Evolutionary conservation across 2,888 invertebrate species (phyloP), one percentile per base, ranked within the genome.

Genomic region (Nysson spinosus): DNA sequence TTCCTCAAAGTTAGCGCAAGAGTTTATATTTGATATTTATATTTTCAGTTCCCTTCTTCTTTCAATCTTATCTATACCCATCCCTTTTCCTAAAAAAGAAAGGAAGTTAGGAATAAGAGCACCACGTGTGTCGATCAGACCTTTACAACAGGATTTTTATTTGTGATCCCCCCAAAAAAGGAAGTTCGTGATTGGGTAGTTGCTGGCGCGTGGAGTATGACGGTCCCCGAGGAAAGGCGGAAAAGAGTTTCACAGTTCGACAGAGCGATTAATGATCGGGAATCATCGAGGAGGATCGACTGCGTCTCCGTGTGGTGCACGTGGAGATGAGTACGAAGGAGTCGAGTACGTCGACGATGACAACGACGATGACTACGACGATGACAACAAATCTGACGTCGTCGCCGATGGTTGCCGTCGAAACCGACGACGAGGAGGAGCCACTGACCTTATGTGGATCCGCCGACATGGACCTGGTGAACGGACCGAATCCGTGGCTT

Each of bases 401-500:
- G 66, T 63, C 70, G 63, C 35, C 74, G 65, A 61, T 57, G 60
- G 50, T 64, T 43, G 61, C 50, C 51, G 67, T 52, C 47, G 56
- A 58, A 30, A 39, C 7, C 26, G 69, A 72, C n/a, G 76, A 72
- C 34, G 72, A 79, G 52, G 72, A 73, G 40, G 74, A 76, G 35
- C 42, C 69, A 32, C 32, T 62, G 52, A 46, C 71, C 64, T 62
- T 69, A 42, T 34, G 50, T 39, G 77, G 72, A 65, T 71, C 70
- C 40, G 55, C 77, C 55, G 85, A 85, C 67, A 81, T 83, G 83
- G 81, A 84, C 54, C 76, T 85, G 75, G 85, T 89, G 69, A 85
- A 89, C 80, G 92, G 92, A 79, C 91, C 92, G 83, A 92, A 92
- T 89, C 92, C 93, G 82, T 94, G 94, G 94, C 90, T 93, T 88